Conservation (phyloP, 2,888 invertebrate genomes). For the Oxytorus armatus region DNA sequence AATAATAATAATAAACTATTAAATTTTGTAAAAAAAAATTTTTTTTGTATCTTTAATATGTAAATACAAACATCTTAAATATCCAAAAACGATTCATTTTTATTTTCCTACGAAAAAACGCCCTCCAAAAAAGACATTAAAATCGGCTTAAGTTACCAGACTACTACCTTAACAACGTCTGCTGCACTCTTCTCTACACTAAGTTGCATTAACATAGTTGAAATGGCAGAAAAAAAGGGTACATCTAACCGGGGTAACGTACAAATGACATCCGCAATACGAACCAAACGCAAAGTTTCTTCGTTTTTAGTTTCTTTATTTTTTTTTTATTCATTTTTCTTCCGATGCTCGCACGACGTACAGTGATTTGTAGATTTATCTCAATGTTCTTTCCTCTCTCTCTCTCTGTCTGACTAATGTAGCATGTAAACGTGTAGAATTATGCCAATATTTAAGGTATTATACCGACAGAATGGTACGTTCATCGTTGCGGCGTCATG, state of each 20-base stretch:
- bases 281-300: not conserved
- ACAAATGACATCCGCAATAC: not conserved
- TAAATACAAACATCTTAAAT: too few species aligned
- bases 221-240: too few species aligned
- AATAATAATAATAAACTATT: too few species aligned
- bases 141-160: too few species aligned
- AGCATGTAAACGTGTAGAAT: conserved; percentile 80
- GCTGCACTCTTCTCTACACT: too few species aligned
- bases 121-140: too few species aligned
- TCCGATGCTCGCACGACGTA: conserved; percentile 60
- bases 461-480: conserved; percentile 82
- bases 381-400: conserved; percentile 64
- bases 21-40: too few species aligned
- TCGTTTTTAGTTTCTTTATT: conserved; percentile 48
- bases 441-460: conserved; percentile 75
- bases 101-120: too few species aligned
- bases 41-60: too few species aligned
- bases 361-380: conserved; percentile 58
- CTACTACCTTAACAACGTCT: too few species aligned
- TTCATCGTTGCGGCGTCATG: conserved; percentile 77
- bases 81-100: too few species aligned
- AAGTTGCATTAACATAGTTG: too few species aligned
- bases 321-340: conserved; percentile 50
- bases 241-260: not conserved
- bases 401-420: conserved; percentile 79